Conservation (phyloP, 2,113 vertebrate genomes). For the Ptyas mucosa region DNA sequence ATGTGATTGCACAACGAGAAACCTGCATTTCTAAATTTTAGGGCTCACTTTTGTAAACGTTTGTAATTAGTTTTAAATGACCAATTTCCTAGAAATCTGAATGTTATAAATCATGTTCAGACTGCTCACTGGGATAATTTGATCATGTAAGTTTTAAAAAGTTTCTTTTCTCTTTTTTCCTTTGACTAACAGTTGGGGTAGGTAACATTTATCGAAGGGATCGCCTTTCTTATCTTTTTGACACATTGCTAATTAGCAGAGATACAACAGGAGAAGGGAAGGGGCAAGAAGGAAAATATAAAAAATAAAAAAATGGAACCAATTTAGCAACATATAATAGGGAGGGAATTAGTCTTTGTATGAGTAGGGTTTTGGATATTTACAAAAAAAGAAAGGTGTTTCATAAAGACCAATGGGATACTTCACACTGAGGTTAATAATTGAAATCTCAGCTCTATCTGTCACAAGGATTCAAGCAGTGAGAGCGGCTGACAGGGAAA, state of each 20-base stretch:
- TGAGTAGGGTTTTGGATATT: conserved; percentile 43
- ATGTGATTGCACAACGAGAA: neutral
- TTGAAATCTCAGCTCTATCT: conserved; percentile 31
- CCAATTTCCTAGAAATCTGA: conserved; percentile 44
- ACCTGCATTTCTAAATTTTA: conserved; percentile 17
- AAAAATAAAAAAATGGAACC: conserved; percentile 38
- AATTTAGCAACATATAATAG: conserved; percentile 22
- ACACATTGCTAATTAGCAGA: conserved; percentile 48
- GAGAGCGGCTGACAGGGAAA: conserved; percentile 27
- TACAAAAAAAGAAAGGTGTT: conserved; percentile 24
- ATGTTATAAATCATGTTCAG: conserved; percentile 30
- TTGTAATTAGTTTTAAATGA: conserved; percentile 51
- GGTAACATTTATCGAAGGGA: conserved; percentile 34
- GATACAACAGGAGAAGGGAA: conserved; percentile 42
- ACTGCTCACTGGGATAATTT: conserved; percentile 8
- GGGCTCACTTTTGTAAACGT: conserved; percentile 39
- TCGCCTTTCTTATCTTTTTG: conserved; percentile 36
- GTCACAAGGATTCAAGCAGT: conserved; percentile 25
- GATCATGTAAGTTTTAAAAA: conserved; percentile 25
- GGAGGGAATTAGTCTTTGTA: conserved; percentile 36
- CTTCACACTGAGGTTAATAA: conserved; percentile 29
- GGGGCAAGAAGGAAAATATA: conserved; percentile 29
- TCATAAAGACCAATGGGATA: conserved; percentile 29
- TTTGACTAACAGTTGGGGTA: conserved; percentile 35
- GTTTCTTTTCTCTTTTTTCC: conserved; percentile 32